Percentiles rank a stretch among this genome's conserved stretches.
Conservation (phyloP, 1,140 invertebrate species). For the Gonatopus flavifemur region DNA sequence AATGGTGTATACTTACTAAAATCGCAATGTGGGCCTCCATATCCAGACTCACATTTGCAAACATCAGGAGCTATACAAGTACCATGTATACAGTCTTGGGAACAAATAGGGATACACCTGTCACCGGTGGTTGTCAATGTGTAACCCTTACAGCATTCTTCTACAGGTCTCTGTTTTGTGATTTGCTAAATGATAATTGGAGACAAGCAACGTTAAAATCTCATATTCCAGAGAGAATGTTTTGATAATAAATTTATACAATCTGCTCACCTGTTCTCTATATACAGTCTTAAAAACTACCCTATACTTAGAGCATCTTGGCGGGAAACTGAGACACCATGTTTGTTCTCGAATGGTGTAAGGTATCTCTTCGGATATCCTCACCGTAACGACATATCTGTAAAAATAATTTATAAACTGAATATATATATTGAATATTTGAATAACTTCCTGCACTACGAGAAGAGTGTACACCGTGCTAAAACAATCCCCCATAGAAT, state of each 20-base stretch:
- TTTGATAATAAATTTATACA: background rate
- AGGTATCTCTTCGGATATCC: conserved; percentile 75
- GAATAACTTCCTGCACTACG: background rate
- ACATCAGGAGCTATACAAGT: conserved; percentile 80
- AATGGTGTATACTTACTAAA: conserved; percentile 70
- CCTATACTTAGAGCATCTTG: conserved; percentile 82
- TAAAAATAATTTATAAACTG: conserved; percentile 30
- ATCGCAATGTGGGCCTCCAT: conserved; percentile 84
- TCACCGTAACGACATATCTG: conserved; percentile 73
- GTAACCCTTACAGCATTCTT: conserved; percentile 85
- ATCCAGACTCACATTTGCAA: conserved; percentile 85
- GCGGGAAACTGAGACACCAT: conserved; percentile 83
- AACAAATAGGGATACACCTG: conserved; percentile 78
- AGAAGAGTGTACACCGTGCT: background rate
- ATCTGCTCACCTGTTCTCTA: conserved; percentile 65
- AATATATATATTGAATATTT: background rate
- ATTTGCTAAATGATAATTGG: conserved; percentile 61
- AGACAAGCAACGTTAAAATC: no score
- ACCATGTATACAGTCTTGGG: conserved; percentile 79
- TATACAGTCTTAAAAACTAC: conserved; percentile 73
- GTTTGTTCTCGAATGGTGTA: conserved; percentile 77
- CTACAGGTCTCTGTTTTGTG: conserved; percentile 72
- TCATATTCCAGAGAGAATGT: background rate
- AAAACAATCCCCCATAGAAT: conserved; percentile 1
- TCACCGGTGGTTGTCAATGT: conserved; percentile 63